Evolutionary conservation across 2,797 vertebrate genomes (phyloP).

Genomic region (Macroramphosus scolopax): DNA sequence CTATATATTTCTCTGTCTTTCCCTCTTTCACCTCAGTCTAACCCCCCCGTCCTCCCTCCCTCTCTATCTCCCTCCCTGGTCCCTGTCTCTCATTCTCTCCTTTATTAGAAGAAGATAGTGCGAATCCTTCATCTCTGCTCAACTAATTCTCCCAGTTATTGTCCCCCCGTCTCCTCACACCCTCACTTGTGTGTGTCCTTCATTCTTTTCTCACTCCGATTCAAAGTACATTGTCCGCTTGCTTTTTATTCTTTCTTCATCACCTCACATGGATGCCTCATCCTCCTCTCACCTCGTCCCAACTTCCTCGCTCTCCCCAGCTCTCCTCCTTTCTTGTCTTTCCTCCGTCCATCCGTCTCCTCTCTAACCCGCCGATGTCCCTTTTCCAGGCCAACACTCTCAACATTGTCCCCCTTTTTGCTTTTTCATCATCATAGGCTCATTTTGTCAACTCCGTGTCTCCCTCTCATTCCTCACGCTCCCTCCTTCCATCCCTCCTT

Average conservation of each 20-base stretch:
- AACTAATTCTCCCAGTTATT: constrained; percentile 77
- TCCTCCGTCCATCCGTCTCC: constrained; percentile 6
- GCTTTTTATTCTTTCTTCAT: constrained; percentile 32
- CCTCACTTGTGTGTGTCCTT: constrained; percentile 43
- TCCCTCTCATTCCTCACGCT: constrained; percentile 55
- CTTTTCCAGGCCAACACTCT: constrained; percentile 39
- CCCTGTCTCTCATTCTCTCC: constrained; percentile 71
- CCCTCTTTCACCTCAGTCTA: constrained; percentile 58
- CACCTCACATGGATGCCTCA: constrained; percentile 30
- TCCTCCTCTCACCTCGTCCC: constrained; percentile 46
- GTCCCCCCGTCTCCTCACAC: constrained; percentile 48
- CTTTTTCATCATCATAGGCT: constrained; percentile 67
- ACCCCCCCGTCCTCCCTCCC: constrained; percentile 13
- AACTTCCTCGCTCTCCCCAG: constrained; percentile 35
- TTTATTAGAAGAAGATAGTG: constrained; percentile 80
- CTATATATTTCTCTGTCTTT: constrained; percentile 67
- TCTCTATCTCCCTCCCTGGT: constrained; percentile 40
- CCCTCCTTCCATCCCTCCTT: constrained; percentile 46
- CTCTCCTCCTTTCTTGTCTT: constrained; percentile 18
- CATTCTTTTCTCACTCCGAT: constrained; percentile 44
- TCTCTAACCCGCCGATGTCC: constrained; percentile 12
- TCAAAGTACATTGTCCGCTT: constrained; percentile 26
- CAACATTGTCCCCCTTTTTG: constrained; percentile 50
- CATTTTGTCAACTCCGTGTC: constrained; percentile 66
- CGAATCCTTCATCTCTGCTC: constrained; percentile 78